Base-by-base conservation (phyloP, 2,113 vertebrate genomes). In the Equus przewalskii region DNA sequence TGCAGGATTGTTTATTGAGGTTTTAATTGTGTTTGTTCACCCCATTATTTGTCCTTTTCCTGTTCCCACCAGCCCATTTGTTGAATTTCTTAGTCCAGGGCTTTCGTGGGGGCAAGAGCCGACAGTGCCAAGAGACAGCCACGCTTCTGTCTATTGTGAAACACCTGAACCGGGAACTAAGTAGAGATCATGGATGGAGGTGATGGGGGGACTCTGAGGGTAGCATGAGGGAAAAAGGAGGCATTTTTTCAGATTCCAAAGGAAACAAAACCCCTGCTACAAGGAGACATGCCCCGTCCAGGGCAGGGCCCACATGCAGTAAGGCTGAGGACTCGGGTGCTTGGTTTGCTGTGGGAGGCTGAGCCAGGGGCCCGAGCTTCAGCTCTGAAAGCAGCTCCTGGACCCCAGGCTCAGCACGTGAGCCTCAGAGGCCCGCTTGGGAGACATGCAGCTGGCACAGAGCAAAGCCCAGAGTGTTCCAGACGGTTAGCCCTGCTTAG, bases 261-360 rank as follows among this genome's bases (percentile, higher is more conserved):
- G 33, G 58, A 36, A 3, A 44, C 26, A 4, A 16, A n/a, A 2
- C 7, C n/a, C 12, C 26, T 0, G 1, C 5, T 4, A 36, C 5
- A 2, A 1, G 4, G n/a, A 44, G 21, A 7, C 26, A 1, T 19
- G 5, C 4, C 15, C 24, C 9, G 6, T 41, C n/a, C 14, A 6
- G 16, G 46, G 19, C 3, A 14, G 30, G 3, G 33, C 14, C 5
- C 0, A 49, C 26, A 1, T 0, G 19, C 5, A 2, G 14, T 11
- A 12, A 30, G 33, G n/a, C 8, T 58, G 3, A 13, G 36, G 44
- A 51, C 12, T 4, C 0, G 1, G 79, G 9, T 0, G 36, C 51
- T 28, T 3, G 0, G 22, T 21, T 36, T 33, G 10, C 41, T 46
- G 9, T 5, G 28, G 16, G 36, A 76, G 16, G 4, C 28, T 1